Evolutionary conservation across 2,797 vertebrate species (phyloP).

Genomic region (Chromobotia macracanthus): DNA sequence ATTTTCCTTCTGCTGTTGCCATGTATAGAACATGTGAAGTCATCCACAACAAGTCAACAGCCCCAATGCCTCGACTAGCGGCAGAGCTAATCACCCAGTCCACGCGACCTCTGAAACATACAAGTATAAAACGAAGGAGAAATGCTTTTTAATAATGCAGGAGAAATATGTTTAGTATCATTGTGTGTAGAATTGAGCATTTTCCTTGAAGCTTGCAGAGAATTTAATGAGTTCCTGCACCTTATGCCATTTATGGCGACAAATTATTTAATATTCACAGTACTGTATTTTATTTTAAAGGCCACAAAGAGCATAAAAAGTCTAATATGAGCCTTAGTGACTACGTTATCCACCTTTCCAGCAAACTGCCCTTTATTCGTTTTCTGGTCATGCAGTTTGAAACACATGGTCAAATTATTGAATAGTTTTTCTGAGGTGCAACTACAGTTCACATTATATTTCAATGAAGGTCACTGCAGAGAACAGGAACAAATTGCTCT

Average conservation of each 20-base stretch:
- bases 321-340: conserved; percentile 4
- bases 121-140: background rate
- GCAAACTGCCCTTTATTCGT: conserved; percentile 16
- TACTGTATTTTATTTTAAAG: conserved; percentile 11
- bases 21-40: background rate
- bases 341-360: conserved; percentile 12
- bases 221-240: conserved; percentile 7
- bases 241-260: background rate
- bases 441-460: conserved; percentile 56
- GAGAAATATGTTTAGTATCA: conserved; percentile 18
- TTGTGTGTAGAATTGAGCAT: background rate
- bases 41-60: background rate
- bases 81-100: background rate
- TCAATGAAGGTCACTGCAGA: conserved; percentile 48
- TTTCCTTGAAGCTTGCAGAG: background rate
- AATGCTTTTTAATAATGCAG: conserved; percentile 8
- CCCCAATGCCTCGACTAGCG: background rate
- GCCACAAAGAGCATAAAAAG: conserved; percentile 14
- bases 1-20: background rate
- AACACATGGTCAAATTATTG: conserved; percentile 53
- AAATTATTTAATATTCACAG: conserved; percentile 19
- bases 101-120: background rate
- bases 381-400: conserved; percentile 29
- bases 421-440: conserved; percentile 55
- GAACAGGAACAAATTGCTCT: conserved; percentile 60